Percentiles rank a stretch among this genome's conserved stretches.
Conservation (phyloP, 1,140 invertebrate species). For the Zaprionus gabonicus region DNA sequence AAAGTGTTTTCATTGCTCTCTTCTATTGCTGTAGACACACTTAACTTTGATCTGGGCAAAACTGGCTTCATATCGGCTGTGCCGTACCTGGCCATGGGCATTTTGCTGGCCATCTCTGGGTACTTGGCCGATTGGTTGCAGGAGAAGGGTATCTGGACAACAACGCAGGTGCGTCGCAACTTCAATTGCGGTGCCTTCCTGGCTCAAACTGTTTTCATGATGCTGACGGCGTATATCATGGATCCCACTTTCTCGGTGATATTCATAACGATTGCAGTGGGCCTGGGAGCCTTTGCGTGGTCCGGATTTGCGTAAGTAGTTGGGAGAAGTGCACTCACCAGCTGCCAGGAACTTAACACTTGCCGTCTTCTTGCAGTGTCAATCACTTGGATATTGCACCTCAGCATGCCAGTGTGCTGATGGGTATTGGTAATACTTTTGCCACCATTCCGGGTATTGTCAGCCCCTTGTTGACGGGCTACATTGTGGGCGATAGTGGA, state of each 20-base stretch:
- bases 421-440: constrained; percentile 95
- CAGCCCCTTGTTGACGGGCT: constrained; percentile 91
- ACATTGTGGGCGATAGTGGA: constrained; percentile 88
- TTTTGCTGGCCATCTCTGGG: constrained; percentile 91
- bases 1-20: constrained; percentile 7
- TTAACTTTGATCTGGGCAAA: constrained; percentile 89
- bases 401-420: constrained; percentile 91
- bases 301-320: constrained; percentile 91
- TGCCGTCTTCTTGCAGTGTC: constrained; percentile 86
- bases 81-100: constrained; percentile 94
- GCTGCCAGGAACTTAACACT: constrained; percentile 11
- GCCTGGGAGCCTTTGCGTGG: constrained; percentile 95
- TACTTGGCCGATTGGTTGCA: constrained; percentile 92
- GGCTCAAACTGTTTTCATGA: constrained; percentile 93
- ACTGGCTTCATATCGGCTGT: constrained; percentile 93
- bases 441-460: constrained; percentile 95
- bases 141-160: constrained; percentile 87
- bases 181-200: constrained; percentile 93
- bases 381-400: constrained; percentile 95
- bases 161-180: constrained; percentile 90
- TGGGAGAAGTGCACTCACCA: not conserved
- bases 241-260: constrained; percentile 88
- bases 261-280: constrained; percentile 93
- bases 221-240: constrained; percentile 89
- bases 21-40: constrained; percentile 86